These are phyloP conservation scores for Andrena marginata DNA, from an alignment of 2,888 invertebrate genomes.

Conservation along the genomic window DNA sequence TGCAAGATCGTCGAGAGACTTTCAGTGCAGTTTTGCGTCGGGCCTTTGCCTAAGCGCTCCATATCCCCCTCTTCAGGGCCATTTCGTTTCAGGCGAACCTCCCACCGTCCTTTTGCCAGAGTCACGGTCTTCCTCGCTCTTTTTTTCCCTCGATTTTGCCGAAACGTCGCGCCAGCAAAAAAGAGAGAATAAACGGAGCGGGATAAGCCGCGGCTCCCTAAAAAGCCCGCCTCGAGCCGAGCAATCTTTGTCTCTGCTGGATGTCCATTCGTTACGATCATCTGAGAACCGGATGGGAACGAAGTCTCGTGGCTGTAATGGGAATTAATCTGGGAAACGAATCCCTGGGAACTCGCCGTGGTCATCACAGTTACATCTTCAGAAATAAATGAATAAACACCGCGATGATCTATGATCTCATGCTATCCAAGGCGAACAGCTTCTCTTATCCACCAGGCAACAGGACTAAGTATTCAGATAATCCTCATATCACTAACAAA, in stretches of 20 bases:
- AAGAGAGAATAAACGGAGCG: slow-evolving; percentile 58
- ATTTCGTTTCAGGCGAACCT: slow-evolving; percentile 72
- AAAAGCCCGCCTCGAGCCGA: slow-evolving; percentile 20
- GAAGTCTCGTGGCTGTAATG: not conserved
- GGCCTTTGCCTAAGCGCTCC: slow-evolving; percentile 26
- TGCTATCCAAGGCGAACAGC: no score
- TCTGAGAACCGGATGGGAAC: slow-evolving; percentile 18
- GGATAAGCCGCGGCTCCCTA: slow-evolving; percentile 20
- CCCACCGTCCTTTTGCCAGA: slow-evolving; percentile 43
- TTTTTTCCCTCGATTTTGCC: slow-evolving; percentile 61
- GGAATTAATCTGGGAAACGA: not conserved
- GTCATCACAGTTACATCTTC: not conserved
- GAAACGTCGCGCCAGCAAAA: slow-evolving; percentile 73
- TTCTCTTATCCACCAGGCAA: no score
- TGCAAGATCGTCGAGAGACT: not conserved
- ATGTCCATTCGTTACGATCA: slow-evolving; percentile 38
- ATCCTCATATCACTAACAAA: no score
- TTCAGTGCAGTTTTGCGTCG: not conserved
- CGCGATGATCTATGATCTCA: no score
- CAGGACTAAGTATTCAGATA: no score
- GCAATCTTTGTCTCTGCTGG: slow-evolving; percentile 32
- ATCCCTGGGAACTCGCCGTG: not conserved
- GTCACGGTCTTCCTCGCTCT: slow-evolving; percentile 58
- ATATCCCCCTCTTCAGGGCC: slow-evolving; percentile 45
- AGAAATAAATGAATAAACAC: no score